These are phyloP conservation scores for Lordiphosa stackelbergi DNA, from an alignment of 1,140 invertebrate genomes.

Conservation along the genomic window DNA sequence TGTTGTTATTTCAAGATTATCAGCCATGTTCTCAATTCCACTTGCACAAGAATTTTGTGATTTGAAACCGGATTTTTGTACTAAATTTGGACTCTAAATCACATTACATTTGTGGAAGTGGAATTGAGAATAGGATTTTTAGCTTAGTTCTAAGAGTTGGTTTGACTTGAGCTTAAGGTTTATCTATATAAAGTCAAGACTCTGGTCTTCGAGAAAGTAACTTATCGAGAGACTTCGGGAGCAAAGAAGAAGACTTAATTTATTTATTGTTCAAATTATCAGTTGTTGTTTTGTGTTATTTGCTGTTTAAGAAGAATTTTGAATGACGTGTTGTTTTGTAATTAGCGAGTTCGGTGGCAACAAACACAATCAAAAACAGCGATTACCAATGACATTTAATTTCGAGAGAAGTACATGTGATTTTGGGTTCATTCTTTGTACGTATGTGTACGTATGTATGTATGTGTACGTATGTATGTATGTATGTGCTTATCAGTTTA, in stretches of 20 bases:
- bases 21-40: too few relatives aligned
- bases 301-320: constrained; percentile 1
- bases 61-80: too few relatives aligned
- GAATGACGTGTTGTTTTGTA: constrained; percentile 53
- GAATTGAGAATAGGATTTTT: too few relatives aligned
- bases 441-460: constrained; percentile 9
- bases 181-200: too few relatives aligned
- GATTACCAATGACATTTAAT: constrained; percentile 32
- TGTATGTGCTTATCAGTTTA: constrained; percentile 51
- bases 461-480: not conserved
- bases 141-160: too few relatives aligned
- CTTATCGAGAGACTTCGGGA: too few relatives aligned
- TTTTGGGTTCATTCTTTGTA: not conserved
- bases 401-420: not conserved
- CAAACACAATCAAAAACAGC: constrained; percentile 38
- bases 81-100: too few relatives aligned
- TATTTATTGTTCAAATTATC: constrained; percentile 15
- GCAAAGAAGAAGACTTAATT: not conserved
- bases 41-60: too few relatives aligned
- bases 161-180: too few relatives aligned
- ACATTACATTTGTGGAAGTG: too few relatives aligned
- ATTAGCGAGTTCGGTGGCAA: constrained; percentile 23
- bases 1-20: too few relatives aligned
- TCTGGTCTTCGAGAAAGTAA: too few relatives aligned
- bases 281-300: constrained; percentile 15